Conservation (phyloP, 2,888 invertebrate genomes). For the Tenodera sinensis region DNA sequence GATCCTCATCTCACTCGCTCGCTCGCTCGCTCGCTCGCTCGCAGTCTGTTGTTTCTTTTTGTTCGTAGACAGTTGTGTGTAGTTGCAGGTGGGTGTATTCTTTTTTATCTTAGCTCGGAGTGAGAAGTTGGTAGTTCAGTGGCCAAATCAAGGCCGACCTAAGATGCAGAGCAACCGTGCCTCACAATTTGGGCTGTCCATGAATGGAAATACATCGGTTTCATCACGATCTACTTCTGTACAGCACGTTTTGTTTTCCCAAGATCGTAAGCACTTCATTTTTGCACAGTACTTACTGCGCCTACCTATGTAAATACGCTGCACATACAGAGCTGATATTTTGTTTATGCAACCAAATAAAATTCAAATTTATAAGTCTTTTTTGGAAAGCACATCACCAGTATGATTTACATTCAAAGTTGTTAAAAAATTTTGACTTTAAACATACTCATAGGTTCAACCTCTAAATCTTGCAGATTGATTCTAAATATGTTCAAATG, state of each 20-base stretch:
- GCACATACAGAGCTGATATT: too few species aligned
- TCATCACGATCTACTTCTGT: neutral
- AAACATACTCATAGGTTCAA: too few species aligned
- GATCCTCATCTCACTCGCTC: neutral
- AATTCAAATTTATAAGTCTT: too few species aligned
- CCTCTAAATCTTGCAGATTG: too few species aligned
- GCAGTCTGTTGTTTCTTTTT: neutral
- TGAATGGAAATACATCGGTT: neutral
- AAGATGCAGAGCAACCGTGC: neutral
- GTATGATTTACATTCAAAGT: too few species aligned
- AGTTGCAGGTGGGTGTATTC: slow-evolving; percentile 12
- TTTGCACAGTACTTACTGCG: too few species aligned
- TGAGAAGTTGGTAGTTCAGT: slow-evolving; percentile 1
- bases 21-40: neutral
- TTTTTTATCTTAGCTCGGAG: slow-evolving; percentile 4
- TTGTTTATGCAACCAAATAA: too few species aligned
- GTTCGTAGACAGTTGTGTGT: neutral
- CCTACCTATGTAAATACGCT: too few species aligned
- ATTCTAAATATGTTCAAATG: too few species aligned
- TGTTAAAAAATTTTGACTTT: too few species aligned
- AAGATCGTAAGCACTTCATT: too few species aligned
- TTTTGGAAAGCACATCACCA: too few species aligned
- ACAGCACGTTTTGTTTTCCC: neutral
- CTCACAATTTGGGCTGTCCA: neutral
- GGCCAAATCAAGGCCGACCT: slow-evolving; percentile 8